Percentiles rank a stretch among this genome's conserved stretches.
phyloP scores from a whole-genome alignment of 1,140 invertebrate genomes.

The Cyrtorhinus lividipennis region DNA sequence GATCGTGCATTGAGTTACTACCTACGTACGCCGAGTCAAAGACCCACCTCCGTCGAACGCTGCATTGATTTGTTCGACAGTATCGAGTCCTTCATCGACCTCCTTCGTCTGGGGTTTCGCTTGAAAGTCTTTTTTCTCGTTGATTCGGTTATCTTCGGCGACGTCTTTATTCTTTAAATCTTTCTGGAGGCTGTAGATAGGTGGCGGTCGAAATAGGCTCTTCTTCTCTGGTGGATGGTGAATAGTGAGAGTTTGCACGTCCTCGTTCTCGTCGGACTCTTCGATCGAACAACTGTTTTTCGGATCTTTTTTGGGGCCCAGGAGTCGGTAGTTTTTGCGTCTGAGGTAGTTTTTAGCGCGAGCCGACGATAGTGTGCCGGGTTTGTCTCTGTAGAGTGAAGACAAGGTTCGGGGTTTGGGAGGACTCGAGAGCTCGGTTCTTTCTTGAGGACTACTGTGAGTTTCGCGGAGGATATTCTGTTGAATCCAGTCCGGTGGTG shows the following conservation, averaged over 20 bases:
- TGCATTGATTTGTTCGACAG: neutral
- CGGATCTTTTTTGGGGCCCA: neutral
- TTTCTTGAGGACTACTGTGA: slow-evolving; percentile 23
- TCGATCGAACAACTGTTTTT: slow-evolving; percentile 3
- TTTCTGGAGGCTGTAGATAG: neutral
- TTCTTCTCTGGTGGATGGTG: neutral
- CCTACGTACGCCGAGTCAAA: too few species aligned
- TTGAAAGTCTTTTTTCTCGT: slow-evolving; percentile 24
- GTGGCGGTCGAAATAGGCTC: slow-evolving; percentile 11
- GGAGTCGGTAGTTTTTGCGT: slow-evolving; percentile 4
- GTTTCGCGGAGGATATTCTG: slow-evolving; percentile 15
- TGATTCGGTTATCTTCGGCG: slow-evolving; percentile 25
- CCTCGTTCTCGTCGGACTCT: slow-evolving; percentile 17
- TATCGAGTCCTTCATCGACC: neutral
- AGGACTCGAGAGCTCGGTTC: slow-evolving; percentile 11
- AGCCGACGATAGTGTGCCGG: neutral
- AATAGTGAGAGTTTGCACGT: slow-evolving; percentile 13
- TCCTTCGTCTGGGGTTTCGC: neutral
- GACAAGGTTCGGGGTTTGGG: slow-evolving; percentile 1
- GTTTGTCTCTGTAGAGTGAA: slow-evolving; percentile 6
- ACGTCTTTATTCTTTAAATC: neutral
- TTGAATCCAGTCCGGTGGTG: neutral
- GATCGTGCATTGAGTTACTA: too few species aligned
- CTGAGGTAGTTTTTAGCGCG: neutral
- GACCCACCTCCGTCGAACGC: slow-evolving; percentile 1